These are phyloP conservation scores for Hydropsyche betteni DNA, from an alignment of 2,888 invertebrate genomes.

Conservation along the genomic window DNA sequence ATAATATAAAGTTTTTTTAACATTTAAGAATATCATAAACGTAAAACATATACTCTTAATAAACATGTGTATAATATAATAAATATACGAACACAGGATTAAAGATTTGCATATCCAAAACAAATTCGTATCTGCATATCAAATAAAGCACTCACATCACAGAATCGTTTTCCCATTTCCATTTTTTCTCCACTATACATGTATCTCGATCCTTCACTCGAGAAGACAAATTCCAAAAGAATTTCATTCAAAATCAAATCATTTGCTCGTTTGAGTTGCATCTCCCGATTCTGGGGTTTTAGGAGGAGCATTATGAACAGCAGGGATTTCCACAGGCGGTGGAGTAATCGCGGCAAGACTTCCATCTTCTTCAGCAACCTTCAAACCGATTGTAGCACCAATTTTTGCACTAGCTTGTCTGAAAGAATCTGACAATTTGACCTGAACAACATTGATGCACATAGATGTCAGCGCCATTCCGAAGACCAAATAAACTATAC, in stretches of 20 bases:
- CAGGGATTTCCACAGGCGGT: conserved; percentile 60
- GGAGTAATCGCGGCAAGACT: conserved; percentile 63
- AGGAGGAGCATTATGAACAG: conserved; percentile 59
- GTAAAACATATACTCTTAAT: too few relatives aligned
- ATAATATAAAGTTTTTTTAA: too few relatives aligned
- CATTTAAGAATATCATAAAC: too few relatives aligned
- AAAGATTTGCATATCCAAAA: too few relatives aligned
- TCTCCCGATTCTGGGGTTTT: conserved; percentile 15
- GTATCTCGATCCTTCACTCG: too few relatives aligned
- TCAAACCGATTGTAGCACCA: conserved; percentile 83
- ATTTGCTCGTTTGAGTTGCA: background rate
- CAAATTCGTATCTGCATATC: background rate
- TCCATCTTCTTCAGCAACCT: conserved; percentile 75
- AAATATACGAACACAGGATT: too few relatives aligned
- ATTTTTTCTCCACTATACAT: too few relatives aligned
- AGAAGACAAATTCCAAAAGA: background rate
- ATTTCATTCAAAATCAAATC: background rate
- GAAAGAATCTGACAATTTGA: conserved; percentile 81
- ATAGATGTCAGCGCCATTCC: conserved; percentile 95
- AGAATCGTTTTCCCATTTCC: conserved; percentile 5
- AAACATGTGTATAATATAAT: too few relatives aligned
- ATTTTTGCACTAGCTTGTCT: conserved; percentile 85
- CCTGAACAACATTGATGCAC: conserved; percentile 96
- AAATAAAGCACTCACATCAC: conserved; percentile 11
- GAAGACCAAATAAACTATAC: conserved; percentile 92